Evolutionary conservation across 2,113 vertebrate genomes (phyloP).

Genomic region (Perca schrenkii): DNA sequence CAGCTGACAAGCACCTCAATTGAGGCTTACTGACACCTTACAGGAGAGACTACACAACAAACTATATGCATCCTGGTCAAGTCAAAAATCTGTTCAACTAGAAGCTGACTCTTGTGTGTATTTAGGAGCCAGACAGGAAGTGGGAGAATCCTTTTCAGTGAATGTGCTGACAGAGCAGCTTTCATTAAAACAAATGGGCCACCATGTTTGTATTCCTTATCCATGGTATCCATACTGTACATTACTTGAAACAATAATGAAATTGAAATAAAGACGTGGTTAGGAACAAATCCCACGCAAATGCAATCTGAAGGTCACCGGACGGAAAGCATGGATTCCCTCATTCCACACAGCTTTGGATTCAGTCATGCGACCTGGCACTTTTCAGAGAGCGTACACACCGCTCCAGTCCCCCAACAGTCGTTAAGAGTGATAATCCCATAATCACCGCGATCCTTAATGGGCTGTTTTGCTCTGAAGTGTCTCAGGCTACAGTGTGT

Average conservation of each 20-base stretch:
- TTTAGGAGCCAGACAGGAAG: neutral
- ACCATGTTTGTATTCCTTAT: neutral
- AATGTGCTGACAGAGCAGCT: neutral
- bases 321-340: constrained; percentile 18
- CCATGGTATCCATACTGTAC: neutral
- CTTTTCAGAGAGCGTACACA: constrained; percentile 54
- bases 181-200: neutral
- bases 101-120: no score
- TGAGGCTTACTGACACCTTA: neutral
- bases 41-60: neutral
- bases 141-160: neutral
- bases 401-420: constrained; percentile 43
- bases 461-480: constrained; percentile 70
- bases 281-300: constrained; percentile 2
- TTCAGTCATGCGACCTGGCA: constrained; percentile 27
- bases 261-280: constrained; percentile 6
- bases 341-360: neutral
- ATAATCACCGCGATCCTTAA: constrained; percentile 76
- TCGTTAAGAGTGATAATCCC: constrained; percentile 73
- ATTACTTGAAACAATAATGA: neutral
- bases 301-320: constrained; percentile 29
- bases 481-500: constrained; percentile 64
- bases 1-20: neutral
- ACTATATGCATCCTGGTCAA: neutral
- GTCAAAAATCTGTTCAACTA: neutral